These are phyloP conservation scores for Eupithecia insigniata DNA, from an alignment of 2,888 invertebrate genomes.

Conservation along the genomic window DNA sequence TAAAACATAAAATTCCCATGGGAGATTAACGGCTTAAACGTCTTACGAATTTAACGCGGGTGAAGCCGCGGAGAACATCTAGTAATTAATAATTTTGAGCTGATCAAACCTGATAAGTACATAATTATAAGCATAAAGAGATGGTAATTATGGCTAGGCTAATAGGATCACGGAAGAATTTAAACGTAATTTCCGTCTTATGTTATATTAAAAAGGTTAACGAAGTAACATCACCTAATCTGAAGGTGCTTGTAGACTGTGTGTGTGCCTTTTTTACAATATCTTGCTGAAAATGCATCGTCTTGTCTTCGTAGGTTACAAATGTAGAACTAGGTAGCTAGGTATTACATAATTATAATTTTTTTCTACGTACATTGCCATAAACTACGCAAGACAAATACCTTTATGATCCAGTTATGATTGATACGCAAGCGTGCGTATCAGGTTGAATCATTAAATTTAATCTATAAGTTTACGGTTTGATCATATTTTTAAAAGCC, in stretches of 20 bases:
- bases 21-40: too few species aligned
- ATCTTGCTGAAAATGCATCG: background rate
- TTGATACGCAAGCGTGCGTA: background rate
- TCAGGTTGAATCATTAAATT: background rate
- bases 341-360: background rate
- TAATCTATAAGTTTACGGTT: constrained; percentile 1
- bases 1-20: too few species aligned
- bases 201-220: background rate
- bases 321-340: background rate
- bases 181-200: too few species aligned
- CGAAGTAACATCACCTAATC: too few species aligned
- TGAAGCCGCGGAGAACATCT: too few species aligned
- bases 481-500: background rate
- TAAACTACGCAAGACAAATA: background rate
- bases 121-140: too few species aligned
- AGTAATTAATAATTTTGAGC: too few species aligned
- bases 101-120: too few species aligned
- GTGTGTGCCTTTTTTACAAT: background rate
- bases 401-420: background rate
- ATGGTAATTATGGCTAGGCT: too few species aligned
- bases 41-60: too few species aligned
- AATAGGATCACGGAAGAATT: too few species aligned
- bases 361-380: background rate
- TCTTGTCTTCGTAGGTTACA: background rate
- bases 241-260: background rate